Percentiles rank a stretch among this genome's conserved stretches.
Conservation (phyloP, 2,888 invertebrate species). For the Allygus modestus region DNA sequence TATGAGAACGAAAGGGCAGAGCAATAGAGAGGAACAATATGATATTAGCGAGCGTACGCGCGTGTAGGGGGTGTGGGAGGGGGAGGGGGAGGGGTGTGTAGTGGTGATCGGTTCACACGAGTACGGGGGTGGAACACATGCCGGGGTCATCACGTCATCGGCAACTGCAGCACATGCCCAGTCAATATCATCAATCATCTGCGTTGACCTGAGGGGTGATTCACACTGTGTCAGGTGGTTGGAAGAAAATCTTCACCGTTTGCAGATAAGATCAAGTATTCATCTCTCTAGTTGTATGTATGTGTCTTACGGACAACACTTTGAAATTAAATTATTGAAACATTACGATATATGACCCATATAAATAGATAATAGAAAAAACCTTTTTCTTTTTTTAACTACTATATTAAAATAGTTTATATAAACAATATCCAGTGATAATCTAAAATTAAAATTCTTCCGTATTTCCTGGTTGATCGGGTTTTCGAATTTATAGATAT, state of each 20-base stretch:
- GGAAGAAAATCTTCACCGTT: not conserved
- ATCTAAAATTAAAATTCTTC: too few relatives aligned
- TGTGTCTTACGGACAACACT: too few relatives aligned
- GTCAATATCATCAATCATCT: conserved; percentile 26
- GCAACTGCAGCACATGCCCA: not conserved
- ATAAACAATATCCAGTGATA: too few relatives aligned
- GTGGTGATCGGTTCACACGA: conserved; percentile 40
- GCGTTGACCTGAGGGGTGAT: not conserved
- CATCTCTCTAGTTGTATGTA: too few relatives aligned
- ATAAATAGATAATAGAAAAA: too few relatives aligned
- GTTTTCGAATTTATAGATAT: too few relatives aligned
- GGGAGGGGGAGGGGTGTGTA: not conserved
- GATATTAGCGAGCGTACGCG: conserved; percentile 13
- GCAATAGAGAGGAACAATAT: not conserved
- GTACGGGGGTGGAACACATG: conserved; percentile 32
- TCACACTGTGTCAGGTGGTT: conserved; percentile 3
- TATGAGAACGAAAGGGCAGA: conserved; percentile 23
- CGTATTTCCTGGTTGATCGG: too few relatives aligned
- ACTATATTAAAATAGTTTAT: too few relatives aligned
- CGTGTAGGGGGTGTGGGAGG: not conserved
- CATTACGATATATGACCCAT: too few relatives aligned
- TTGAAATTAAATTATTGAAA: too few relatives aligned
- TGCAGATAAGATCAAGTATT: too few relatives aligned
- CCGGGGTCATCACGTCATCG: conserved; percentile 37
- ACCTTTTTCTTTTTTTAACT: too few relatives aligned